Evolutionary conservation across 2,113 vertebrate genomes (phyloP).

Genomic region (Felis catus): F.catus_Fca126_mat1.0 CM031412.1:65920001-65920500

Average conservation of each 20-base stretch:
- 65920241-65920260: background rate
- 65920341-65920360: background rate
- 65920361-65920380: background rate
- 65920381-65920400: background rate
- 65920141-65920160: background rate
- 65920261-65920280: background rate
- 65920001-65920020: background rate
- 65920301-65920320: background rate
- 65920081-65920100: background rate
- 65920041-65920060: background rate
- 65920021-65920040: background rate
- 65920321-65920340: background rate
- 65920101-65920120: background rate
- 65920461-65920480: background rate
- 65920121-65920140: background rate
- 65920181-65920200: background rate
- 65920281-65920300: background rate
- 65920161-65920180: background rate
- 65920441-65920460: background rate
- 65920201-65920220: background rate
- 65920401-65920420: background rate
- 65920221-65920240: background rate
- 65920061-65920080: background rate
- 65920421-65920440: accelerated
- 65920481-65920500: background rate